Evolutionary conservation across 1,140 invertebrate species (phyloP), one percentile per base, ranked within the genome.

Genomic region (Drosophila dunni): DNA sequence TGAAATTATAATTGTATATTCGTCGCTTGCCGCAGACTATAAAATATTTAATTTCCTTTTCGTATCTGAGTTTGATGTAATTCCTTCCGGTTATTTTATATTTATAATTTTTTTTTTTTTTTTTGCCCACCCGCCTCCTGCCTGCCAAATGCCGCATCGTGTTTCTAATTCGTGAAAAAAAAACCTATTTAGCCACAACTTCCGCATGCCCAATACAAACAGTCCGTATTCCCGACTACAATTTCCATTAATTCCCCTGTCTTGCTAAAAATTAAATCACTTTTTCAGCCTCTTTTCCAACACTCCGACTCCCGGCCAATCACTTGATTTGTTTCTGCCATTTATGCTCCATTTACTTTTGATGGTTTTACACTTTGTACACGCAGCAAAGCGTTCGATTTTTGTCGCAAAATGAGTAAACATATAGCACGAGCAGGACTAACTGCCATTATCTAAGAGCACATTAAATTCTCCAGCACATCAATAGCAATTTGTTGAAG

Each of bases 271-370:
- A 66, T 67, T 83, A 82, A 77, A 86, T 86, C 79, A 79, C 69
- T 68, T 88, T 64, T 69, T 44, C 75, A 46, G 50, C 65, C n/a
- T 58, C 51, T 57, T 24, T 34, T 45, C 58, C 24, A 8, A 38
- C 33, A 24, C 51, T 38, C 8, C 9, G 29, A 13, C 3, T 24
- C 51, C 13, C 33, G 8, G n/a, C 33, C 24, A 34, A 11, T 13
- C 62, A 60, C 51, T 48, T 33, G 56, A 56, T 60, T 74, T 83
- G 75, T 81, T 82, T 64, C 71, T 83, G 76, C 64, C 79, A 86
- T 86, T 86, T 88, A 83, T 88, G 83, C 79, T 88, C 88, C 83
- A 86, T 86, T 86, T 86, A 79, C 75, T 79, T 88, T 79, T 83
- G 83, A 86, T 88, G 83, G 54, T 75, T 76, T 75, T 71, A 13